phyloP scores from a whole-genome alignment of 2,797 vertebrate species.

The Knipowitschia caucasica region DNA sequence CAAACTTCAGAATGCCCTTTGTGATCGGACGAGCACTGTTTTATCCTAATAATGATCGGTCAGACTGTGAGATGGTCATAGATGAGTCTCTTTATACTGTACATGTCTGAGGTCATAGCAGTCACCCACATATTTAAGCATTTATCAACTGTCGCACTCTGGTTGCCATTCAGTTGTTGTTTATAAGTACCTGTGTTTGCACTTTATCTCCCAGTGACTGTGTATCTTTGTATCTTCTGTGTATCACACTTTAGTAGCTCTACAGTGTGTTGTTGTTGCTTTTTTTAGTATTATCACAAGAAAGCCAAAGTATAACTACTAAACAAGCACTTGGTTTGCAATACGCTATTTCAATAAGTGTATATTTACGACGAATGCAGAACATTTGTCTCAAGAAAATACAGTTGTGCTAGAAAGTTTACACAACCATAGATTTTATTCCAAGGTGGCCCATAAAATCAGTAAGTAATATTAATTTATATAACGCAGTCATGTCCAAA shows the following conservation, averaged over 20 bases:
- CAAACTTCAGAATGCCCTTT: not conserved
- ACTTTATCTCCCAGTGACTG: slow-evolving; percentile 56
- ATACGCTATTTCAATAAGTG: slow-evolving; percentile 53
- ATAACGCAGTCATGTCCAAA: no score
- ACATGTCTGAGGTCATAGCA: slow-evolving; percentile 39
- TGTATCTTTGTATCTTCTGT: slow-evolving; percentile 44
- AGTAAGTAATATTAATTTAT: no score
- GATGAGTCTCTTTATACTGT: slow-evolving; percentile 41
- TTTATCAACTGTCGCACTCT: slow-evolving; percentile 15
- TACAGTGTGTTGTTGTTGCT: slow-evolving; percentile 12
- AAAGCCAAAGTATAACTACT: slow-evolving; percentile 65
- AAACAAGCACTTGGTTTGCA: slow-evolving; percentile 20
- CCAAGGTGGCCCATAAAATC: no score
- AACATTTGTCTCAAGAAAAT: slow-evolving; percentile 16
- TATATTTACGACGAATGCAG: slow-evolving; percentile 44
- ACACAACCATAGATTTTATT: no score
- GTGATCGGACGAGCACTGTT: not conserved
- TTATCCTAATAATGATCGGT: slow-evolving; percentile 50
- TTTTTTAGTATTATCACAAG: slow-evolving; percentile 39
- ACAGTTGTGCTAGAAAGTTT: no score
- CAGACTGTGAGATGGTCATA: slow-evolving; percentile 49
- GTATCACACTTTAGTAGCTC: slow-evolving; percentile 26
- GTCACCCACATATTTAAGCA: slow-evolving; percentile 28
- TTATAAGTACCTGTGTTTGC: slow-evolving; percentile 37
- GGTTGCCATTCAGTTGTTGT: slow-evolving; percentile 27